Evolutionary conservation across 2,797 vertebrate genomes (phyloP).

Genomic region (Okamejei kenojei): DNA sequence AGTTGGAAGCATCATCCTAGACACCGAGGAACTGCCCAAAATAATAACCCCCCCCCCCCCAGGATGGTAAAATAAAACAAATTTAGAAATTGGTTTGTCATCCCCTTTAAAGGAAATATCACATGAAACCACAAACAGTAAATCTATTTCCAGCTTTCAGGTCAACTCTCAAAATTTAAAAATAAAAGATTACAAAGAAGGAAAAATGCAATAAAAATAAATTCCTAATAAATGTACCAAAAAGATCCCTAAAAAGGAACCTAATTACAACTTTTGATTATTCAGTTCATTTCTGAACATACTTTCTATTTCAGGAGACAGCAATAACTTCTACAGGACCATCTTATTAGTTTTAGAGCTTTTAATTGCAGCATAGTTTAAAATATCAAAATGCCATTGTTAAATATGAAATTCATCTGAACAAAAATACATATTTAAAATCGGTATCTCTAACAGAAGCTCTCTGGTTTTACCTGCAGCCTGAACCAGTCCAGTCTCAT

Average conservation of each 20-base stretch:
- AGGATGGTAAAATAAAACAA: too few relatives aligned
- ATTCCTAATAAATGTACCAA: background rate
- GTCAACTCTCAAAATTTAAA: background rate
- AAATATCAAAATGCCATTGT: background rate
- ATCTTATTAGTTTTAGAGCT: background rate
- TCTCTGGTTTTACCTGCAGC: slow-evolving; percentile 73
- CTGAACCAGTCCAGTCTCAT: slow-evolving; percentile 98
- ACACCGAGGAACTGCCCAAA: too few relatives aligned
- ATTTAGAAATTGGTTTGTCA: too few relatives aligned
- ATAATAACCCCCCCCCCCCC: too few relatives aligned
- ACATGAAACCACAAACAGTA: background rate
- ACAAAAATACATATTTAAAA: background rate
- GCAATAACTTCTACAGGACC: background rate
- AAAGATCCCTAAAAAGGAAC: background rate
- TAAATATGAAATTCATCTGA: background rate
- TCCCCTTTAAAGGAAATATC: background rate
- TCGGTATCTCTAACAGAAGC: background rate
- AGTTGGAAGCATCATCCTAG: too few relatives aligned
- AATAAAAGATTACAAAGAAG: background rate
- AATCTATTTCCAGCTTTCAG: background rate
- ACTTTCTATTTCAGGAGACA: background rate
- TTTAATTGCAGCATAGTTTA: background rate
- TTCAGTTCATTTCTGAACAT: background rate
- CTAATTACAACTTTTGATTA: background rate
- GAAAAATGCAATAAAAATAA: background rate